Conservation (phyloP, 2,888 invertebrate species). For the Sesia apiformis region DNA sequence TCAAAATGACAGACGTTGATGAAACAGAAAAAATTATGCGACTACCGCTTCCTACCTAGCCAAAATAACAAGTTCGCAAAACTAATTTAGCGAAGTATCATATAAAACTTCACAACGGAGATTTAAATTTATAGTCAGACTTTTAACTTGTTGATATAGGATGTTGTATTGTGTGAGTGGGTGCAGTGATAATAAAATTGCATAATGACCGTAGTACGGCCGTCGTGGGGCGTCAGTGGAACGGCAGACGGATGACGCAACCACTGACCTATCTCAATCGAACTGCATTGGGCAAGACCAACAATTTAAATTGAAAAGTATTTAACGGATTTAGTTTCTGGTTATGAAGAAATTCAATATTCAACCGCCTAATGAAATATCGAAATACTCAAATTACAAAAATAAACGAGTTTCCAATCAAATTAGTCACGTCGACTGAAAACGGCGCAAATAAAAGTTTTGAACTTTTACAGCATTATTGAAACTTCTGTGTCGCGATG, state of each 20-base stretch:
- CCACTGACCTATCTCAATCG: neutral
- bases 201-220: neutral
- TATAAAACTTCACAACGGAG: too few species aligned
- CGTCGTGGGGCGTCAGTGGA: neutral
- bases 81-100: too few species aligned
- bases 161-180: neutral
- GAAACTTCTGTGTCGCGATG: neutral
- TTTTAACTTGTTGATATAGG: neutral
- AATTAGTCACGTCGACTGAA: neutral
- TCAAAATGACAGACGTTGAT: too few species aligned
- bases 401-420: neutral
- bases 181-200: neutral
- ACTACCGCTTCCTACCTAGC: too few species aligned
- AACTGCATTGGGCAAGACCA: neutral
- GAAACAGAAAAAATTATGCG: too few species aligned
- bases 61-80: too few species aligned
- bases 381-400: neutral
- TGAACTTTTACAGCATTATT: neutral
- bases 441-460: neutral
- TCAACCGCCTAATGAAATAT: neutral
- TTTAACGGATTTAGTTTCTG: neutral
- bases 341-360: neutral
- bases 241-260: neutral
- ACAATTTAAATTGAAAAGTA: neutral
- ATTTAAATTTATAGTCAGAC: too few species aligned